phyloP scores from a whole-genome alignment of 2,113 vertebrate species.

The Stictonetta naevosa region DNA sequence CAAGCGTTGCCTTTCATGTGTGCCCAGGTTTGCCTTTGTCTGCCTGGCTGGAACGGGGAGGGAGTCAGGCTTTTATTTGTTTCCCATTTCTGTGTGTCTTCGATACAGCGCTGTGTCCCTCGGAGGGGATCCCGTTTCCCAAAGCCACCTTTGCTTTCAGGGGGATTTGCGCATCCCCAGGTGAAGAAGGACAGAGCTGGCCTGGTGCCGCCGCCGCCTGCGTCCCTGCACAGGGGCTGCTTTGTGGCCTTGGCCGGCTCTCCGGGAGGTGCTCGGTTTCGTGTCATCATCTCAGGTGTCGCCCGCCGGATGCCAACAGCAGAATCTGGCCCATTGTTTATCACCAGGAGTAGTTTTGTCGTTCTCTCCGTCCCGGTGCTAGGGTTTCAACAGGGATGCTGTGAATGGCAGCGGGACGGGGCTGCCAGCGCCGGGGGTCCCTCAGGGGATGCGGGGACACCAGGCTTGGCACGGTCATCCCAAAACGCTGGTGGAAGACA shows the following conservation, averaged over 20 bases:
- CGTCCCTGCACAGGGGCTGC: neutral
- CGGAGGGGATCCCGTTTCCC: slow-evolving; percentile 53
- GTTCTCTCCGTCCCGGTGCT: slow-evolving; percentile 44
- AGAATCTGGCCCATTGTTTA: slow-evolving; percentile 62
- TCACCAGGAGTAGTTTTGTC: slow-evolving; percentile 33
- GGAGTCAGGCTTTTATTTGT: neutral
- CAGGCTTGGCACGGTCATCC: neutral
- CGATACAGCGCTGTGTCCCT: neutral
- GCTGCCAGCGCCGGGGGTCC: neutral
- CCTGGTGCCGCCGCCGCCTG: neutral
- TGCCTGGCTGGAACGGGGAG: neutral
- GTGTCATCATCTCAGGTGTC: neutral
- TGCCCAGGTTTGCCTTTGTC: slow-evolving; percentile 52
- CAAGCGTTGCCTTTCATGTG: neutral
- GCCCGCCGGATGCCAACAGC: slow-evolving; percentile 8
- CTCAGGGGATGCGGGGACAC: neutral
- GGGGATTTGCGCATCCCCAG: neutral
- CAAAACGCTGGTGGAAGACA: neutral
- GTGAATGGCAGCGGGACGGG: neutral
- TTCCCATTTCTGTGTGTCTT: neutral
- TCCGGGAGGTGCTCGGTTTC: neutral
- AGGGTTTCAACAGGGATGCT: slow-evolving; percentile 42
- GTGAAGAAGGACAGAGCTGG: neutral
- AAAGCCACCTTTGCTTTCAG: neutral
- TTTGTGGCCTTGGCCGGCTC: neutral